Evolutionary conservation across 2,113 vertebrate genomes (phyloP).

Genomic region (Prietella phreatophila): DNA sequence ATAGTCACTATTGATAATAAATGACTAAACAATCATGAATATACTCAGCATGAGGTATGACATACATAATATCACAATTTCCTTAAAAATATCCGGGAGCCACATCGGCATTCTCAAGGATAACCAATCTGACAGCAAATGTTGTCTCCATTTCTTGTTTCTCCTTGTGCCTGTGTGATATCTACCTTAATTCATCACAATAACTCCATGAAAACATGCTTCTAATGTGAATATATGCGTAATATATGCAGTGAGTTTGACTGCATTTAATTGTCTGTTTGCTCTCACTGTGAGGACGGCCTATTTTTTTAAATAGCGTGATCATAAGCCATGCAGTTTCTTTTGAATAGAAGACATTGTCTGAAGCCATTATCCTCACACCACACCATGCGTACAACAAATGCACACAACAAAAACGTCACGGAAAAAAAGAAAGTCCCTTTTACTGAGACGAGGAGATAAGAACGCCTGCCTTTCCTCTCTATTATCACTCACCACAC

Average conservation of each 20-base stretch:
- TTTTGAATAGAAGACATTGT: conserved; percentile 55
- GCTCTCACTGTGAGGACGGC: conserved; percentile 41
- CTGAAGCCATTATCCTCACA: conserved; percentile 54
- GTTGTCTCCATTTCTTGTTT: conserved; percentile 10
- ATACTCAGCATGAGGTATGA: neutral
- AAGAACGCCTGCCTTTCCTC: conserved; percentile 53
- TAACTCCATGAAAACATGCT: conserved; percentile 36
- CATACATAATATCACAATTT: conserved; percentile 6
- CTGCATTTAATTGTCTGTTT: conserved; percentile 42
- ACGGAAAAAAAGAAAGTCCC: conserved; percentile 41
- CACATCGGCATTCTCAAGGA: conserved; percentile 21
- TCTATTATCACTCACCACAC: conserved; percentile 48
- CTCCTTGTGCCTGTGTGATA: conserved; percentile 22
- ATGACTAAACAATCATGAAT: neutral
- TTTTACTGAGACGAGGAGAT: conserved; percentile 56
- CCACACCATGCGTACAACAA: conserved; percentile 39
- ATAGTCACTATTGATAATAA: conserved; percentile 8
- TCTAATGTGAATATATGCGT: conserved; percentile 37
- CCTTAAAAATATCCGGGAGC: conserved; percentile 4
- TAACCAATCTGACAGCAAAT: conserved; percentile 41
- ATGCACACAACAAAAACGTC: conserved; percentile 43
- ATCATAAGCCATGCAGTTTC: conserved; percentile 34
- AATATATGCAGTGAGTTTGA: conserved; percentile 36
- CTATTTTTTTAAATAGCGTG: conserved; percentile 31
- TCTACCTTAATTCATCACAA: conserved; percentile 37